These are phyloP conservation scores for Cryptophagus acutangulus DNA, from an alignment of 2,888 invertebrate genomes.

Conservation along the genomic window DNA sequence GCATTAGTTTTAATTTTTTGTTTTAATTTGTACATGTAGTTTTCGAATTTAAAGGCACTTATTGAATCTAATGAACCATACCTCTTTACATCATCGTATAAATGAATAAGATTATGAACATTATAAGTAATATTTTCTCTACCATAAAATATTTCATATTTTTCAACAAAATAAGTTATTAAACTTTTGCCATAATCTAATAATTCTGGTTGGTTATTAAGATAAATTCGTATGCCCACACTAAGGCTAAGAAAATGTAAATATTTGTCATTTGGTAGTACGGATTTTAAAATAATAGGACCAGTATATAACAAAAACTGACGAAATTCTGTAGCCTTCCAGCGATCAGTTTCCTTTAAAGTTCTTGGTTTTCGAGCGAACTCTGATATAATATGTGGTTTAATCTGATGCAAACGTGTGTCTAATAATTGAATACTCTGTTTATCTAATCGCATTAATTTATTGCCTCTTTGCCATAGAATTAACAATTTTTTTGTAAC, in stretches of 20 bases:
- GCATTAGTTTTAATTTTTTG: not conserved
- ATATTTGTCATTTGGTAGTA: constrained; percentile 16
- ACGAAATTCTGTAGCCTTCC: constrained; percentile 29
- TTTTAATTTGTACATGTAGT: constrained; percentile 4
- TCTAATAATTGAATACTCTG: no score
- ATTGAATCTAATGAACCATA: constrained; percentile 24
- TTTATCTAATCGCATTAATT: no score
- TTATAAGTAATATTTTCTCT: constrained; percentile 21
- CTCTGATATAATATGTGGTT: no score
- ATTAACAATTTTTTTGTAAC: constrained; percentile 25
- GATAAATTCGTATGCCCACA: constrained; percentile 23
- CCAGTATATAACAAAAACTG: constrained; percentile 27
- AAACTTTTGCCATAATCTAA: constrained; percentile 22
- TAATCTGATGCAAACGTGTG: no score
- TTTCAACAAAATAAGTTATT: constrained; percentile 23
- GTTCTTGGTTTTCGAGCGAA: constrained; percentile 20
- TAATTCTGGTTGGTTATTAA: constrained; percentile 13
- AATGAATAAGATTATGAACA: constrained; percentile 27
- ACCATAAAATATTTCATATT: constrained; percentile 25
- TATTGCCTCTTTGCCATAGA: constrained; percentile 20
- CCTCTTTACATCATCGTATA: constrained; percentile 20
- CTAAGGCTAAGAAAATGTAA: constrained; percentile 23
- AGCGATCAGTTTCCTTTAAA: constrained; percentile 20
- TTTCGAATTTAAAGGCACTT: constrained; percentile 26
- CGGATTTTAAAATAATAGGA: constrained; percentile 21